Evolutionary conservation across 2,888 invertebrate species (phyloP), one percentile per base, ranked within the genome.

Genomic region (Noctua comes): DNA sequence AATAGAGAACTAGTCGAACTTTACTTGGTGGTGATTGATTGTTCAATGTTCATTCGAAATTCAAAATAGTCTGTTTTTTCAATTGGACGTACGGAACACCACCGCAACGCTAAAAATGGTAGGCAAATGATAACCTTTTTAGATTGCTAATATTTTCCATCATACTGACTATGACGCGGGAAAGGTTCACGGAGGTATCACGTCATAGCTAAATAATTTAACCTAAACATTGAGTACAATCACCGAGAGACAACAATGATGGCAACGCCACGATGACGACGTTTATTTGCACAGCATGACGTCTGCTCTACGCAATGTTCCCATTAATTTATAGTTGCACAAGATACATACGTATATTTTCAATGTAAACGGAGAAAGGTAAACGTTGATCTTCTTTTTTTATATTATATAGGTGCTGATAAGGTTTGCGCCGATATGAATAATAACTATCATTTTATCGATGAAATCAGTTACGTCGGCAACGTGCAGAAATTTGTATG

Each of bases 281-380:
- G 75, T 83, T 82, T 90, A 88, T 91, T 91, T 89, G 86, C 86
- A 80, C 83, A 68, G 80, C 66, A 77, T 91, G 92, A 92, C 90
- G 91, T 86, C 77, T 62, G 13, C 27, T 66, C 73, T 80, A 82
- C 83, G 82, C 73, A 85, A 74, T 75, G 57, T 76, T 36, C 68
- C 68, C 68, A 74, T 71, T 72, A 72, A 51, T 76, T 74, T 72
- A 76, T 64, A 69, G 40, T 54, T 73, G 62, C 66, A 64, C 40
- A 40, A 73, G 48, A 72, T 59, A 48, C 43, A 70, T 46, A 69
- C 75, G 62, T 73, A 69, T 62, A 65, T 70, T 65, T 27, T 18
- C 40, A 65, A 72, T 57, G 82, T 73, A 73, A 76, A 85, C 76
- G 66, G n/a, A n/a, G n/a, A 66, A 43, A 66, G 43, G 75, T 43